phyloP scores from a whole-genome alignment of 2,888 invertebrate genomes.

The Actias luna region DNA sequence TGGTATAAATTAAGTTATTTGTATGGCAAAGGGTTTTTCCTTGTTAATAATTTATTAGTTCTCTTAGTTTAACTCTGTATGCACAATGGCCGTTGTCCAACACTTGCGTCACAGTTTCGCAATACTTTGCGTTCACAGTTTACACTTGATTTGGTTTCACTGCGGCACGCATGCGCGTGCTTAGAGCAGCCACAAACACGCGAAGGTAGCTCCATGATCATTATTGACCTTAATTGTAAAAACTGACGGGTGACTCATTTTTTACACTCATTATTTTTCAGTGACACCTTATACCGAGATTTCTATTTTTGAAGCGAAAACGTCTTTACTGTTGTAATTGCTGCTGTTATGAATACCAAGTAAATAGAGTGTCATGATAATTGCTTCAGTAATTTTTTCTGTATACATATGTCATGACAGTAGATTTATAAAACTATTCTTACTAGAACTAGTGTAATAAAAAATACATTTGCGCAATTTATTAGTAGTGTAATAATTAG shows the following conservation, averaged over 20 bases:
- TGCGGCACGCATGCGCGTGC: conserved; percentile 46
- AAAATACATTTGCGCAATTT: too few species aligned
- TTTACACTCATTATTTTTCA: background rate
- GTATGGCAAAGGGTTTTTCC: background rate
- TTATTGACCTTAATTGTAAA: conserved; percentile 15
- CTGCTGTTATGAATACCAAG: too few species aligned
- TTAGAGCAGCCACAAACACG: conserved; percentile 25
- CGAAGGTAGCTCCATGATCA: conserved; percentile 17
- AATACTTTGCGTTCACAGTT: conserved; percentile 59
- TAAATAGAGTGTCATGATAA: too few species aligned
- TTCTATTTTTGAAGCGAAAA: background rate
- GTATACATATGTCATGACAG: too few species aligned
- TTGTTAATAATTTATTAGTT: background rate
- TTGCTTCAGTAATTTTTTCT: too few species aligned
- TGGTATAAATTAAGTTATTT: background rate
- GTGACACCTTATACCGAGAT: background rate
- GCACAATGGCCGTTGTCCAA: background rate
- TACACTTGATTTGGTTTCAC: conserved; percentile 65
- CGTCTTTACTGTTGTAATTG: too few species aligned
- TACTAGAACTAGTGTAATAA: too few species aligned
- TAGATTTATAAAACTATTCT: too few species aligned
- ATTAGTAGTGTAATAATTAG: too few species aligned
- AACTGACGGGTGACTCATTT: conserved; percentile 2
- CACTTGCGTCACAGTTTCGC: conserved; percentile 51
- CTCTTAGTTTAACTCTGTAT: background rate